Percentiles rank a stretch among this genome's conserved stretches.
Conservation (phyloP, 1,140 invertebrate genomes). For the Dendrolimus kikuchii region DNA sequence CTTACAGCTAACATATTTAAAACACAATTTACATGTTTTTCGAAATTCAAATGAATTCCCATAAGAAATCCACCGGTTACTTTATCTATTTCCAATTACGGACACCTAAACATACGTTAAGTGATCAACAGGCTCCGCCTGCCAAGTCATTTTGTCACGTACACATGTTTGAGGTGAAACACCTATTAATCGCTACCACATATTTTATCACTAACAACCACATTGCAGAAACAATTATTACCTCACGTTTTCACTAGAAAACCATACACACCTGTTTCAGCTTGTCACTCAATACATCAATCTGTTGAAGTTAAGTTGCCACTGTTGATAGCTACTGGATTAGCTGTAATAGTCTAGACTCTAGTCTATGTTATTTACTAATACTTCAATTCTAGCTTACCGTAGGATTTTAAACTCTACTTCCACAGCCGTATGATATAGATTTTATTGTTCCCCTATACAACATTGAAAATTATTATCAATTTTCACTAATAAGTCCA, state of each 20-base stretch:
- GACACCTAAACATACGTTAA: conserved; percentile 1
- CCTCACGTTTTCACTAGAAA: conserved; percentile 32
- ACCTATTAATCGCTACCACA: conserved; percentile 14
- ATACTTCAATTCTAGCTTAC: conserved; percentile 20
- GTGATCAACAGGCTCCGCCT: not conserved
- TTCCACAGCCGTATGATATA: too few species aligned
- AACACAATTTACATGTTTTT: too few species aligned
- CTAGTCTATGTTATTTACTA: conserved; percentile 12
- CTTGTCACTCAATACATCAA: conserved; percentile 51
- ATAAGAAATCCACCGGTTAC: too few species aligned
- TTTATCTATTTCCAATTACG: too few species aligned
- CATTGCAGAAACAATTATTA: conserved; percentile 25
- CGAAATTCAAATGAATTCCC: too few species aligned
- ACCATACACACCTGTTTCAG: conserved; percentile 41
- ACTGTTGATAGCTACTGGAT: conserved; percentile 37
- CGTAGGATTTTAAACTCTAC: conserved; percentile 15
- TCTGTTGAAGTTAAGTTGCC: conserved; percentile 42
- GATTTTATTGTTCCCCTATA: too few species aligned
- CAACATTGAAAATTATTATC: too few species aligned
- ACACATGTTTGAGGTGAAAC: conserved; percentile 8
- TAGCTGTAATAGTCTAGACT: conserved; percentile 37
- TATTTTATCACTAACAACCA: conserved; percentile 15
- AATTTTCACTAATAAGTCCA: too few species aligned
- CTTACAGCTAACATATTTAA: too few species aligned
- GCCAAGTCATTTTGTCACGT: not conserved